Conservation (phyloP, 2,888 invertebrate genomes). For the Eristalis arbustorum region DNA sequence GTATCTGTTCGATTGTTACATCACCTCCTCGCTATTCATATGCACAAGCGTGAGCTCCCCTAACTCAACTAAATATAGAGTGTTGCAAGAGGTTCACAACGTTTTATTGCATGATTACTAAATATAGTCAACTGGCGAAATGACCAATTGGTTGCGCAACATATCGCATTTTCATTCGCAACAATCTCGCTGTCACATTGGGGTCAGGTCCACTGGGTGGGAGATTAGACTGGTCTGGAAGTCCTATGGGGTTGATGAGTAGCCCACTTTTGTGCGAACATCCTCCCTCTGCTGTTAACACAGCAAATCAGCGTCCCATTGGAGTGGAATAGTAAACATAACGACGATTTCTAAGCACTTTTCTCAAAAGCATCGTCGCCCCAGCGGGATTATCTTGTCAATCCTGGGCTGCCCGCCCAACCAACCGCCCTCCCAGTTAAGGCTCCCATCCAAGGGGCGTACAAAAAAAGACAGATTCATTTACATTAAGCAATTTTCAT, state of each 20-base stretch:
- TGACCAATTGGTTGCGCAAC: not conserved
- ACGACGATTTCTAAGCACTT: not conserved
- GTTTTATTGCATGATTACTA: not conserved
- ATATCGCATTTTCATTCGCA: not conserved
- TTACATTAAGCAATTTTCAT: constrained; percentile 14
- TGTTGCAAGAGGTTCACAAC: not conserved
- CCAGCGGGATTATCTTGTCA: not conserved
- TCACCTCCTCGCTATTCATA: no score
- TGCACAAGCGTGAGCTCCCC: no score
- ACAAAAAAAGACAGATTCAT: not conserved
- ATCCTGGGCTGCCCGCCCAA: no score
- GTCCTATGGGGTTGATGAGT: not conserved
- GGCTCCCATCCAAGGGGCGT: not conserved
- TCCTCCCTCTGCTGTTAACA: not conserved
- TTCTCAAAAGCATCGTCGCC: not conserved
- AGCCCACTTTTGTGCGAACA: not conserved
- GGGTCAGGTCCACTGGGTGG: not conserved
- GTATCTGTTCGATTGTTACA: no score
- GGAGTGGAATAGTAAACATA: not conserved
- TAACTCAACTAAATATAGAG: no score
- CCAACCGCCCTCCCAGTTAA: not conserved
- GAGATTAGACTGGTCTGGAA: not conserved
- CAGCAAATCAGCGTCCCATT: not conserved
- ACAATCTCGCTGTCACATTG: not conserved
- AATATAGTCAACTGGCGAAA: not conserved